A percentile compares a stretch with the other conserved stretches of the same genome.
These are phyloP conservation scores for Sarotherodon lohbergeri DNA, from an alignment of 2,113 vertebrate genomes.

Conservation along the genomic window DNA sequence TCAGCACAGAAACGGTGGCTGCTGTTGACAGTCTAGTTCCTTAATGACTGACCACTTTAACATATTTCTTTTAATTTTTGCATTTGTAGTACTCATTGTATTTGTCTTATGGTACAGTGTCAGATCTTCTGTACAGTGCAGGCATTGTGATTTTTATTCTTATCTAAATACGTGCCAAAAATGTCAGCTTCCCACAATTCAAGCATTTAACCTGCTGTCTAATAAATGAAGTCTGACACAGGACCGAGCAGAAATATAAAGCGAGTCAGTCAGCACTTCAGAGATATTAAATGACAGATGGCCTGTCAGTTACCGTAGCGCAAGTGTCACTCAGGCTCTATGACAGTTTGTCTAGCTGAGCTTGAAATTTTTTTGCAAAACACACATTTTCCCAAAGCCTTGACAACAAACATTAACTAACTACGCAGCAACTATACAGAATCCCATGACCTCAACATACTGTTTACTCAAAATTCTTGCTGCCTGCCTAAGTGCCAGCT, in stretches of 20 bases:
- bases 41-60: neutral
- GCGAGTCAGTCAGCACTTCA: conserved; percentile 4
- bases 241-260: neutral
- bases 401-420: neutral
- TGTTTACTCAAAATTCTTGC: neutral
- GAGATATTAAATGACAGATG: conserved; percentile 17
- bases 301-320: neutral
- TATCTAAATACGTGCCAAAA: neutral
- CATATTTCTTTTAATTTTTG: neutral
- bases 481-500: neutral
- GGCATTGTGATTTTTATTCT: neutral
- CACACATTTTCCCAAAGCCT: neutral
- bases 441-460: neutral
- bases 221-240: neutral
- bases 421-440: neutral
- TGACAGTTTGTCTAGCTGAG: neutral
- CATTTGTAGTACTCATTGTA: neutral
- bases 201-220: neutral
- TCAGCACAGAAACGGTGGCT: neutral
- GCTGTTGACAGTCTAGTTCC: neutral
- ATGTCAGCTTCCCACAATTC: neutral
- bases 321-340: neutral
- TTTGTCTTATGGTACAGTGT: neutral
- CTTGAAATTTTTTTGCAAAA: neutral
- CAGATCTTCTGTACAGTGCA: neutral